A percentile compares a stretch with the other conserved stretches of the same genome.
Conservation (phyloP, 1,140 invertebrate species). For the Oppia nitens region DNA sequence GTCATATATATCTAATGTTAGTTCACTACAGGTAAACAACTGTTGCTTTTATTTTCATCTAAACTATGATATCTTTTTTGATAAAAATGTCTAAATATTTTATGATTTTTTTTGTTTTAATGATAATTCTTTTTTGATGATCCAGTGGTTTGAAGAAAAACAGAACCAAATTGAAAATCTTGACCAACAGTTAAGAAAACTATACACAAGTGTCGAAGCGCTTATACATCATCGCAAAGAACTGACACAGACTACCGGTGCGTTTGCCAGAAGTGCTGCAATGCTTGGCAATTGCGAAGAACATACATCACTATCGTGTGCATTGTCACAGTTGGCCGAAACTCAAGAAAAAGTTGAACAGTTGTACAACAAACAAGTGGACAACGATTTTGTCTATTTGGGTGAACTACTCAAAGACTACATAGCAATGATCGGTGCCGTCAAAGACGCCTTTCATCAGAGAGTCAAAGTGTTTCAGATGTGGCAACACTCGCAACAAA, state of each 20-base stretch:
- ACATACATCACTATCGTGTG: slow-evolving; percentile 75
- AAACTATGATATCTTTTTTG: no score
- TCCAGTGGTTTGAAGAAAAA: slow-evolving; percentile 96
- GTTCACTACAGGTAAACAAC: no score
- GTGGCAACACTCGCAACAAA: slow-evolving; percentile 91
- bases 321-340: slow-evolving; percentile 80
- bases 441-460: slow-evolving; percentile 96
- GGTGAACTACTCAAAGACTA: slow-evolving; percentile 92
- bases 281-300: slow-evolving; percentile 88
- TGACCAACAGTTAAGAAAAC: slow-evolving; percentile 68
- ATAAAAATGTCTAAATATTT: no score
- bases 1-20: no score
- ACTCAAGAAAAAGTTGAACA: slow-evolving; percentile 77
- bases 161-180: slow-evolving; percentile 76
- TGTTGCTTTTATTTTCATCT: no score
- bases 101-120: no score
- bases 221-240: slow-evolving; percentile 73
- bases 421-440: slow-evolving; percentile 71
- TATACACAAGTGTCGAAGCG: slow-evolving; percentile 72
- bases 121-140: slow-evolving; percentile 16
- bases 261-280: slow-evolving; percentile 69
- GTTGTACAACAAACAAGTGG: slow-evolving; percentile 74
- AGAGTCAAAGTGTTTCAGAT: slow-evolving; percentile 92
- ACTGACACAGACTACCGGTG: slow-evolving; percentile 54
- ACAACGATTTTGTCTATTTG: slow-evolving; percentile 82